These are phyloP conservation scores for Cheilosia variabilis DNA, from an alignment of 2,888 invertebrate species.

Conservation along the genomic window DNA sequence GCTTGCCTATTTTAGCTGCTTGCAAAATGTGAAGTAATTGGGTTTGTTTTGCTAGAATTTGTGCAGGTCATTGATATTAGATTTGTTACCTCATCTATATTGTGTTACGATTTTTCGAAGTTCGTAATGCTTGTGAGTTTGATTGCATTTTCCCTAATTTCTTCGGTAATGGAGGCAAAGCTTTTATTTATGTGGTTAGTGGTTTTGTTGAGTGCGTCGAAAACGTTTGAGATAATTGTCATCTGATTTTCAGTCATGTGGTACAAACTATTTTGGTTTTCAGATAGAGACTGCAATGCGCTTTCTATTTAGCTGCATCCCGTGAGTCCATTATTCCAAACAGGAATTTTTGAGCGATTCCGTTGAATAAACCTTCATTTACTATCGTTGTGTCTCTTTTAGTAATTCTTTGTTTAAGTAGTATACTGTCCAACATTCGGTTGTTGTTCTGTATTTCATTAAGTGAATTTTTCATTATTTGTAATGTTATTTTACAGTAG, in stretches of 20 bases:
- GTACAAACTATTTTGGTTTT: too few relatives aligned
- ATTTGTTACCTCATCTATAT: too few relatives aligned
- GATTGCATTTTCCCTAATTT: constrained; percentile 5
- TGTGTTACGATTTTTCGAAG: background rate
- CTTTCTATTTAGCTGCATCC: constrained; percentile 7
- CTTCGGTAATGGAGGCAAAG: background rate
- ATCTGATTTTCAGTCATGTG: too few relatives aligned
- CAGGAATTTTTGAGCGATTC: constrained; percentile 5
- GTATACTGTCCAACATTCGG: constrained; percentile 5
- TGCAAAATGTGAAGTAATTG: too few relatives aligned
- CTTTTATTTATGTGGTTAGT: constrained; percentile 15
- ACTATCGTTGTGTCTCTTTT: background rate
- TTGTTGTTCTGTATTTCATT: constrained; percentile 13
- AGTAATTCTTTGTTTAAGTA: constrained; percentile 1
- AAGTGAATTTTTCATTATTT: background rate
- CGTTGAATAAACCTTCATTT: constrained; percentile 8
- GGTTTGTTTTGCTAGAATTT: too few relatives aligned
- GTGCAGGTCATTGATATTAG: too few relatives aligned
- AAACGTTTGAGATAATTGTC: too few relatives aligned
- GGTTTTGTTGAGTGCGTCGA: constrained; percentile 9
- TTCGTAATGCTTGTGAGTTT: constrained; percentile 8
- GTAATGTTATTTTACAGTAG: background rate
- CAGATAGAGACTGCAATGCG: background rate
- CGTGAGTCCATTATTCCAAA: constrained; percentile 14
- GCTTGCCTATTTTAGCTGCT: too few relatives aligned